These are phyloP conservation scores for Zaprionus camerounensis DNA, from an alignment of 1,140 invertebrate genomes.

Conservation along the genomic window DNA sequence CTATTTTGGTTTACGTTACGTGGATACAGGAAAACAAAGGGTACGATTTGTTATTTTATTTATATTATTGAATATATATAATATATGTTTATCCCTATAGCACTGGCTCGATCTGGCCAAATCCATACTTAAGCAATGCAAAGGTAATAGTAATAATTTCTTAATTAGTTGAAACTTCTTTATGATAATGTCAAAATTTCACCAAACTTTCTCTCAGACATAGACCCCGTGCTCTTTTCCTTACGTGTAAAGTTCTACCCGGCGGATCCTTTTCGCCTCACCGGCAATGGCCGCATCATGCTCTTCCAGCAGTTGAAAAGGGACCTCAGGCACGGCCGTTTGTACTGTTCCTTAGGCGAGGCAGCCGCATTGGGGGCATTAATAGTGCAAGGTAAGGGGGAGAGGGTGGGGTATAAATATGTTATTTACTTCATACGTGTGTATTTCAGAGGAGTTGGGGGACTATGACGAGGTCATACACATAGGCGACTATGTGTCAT, in stretches of 20 bases:
- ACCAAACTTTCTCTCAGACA: constrained; percentile 86
- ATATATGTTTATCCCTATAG: constrained; percentile 85
- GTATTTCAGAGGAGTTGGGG: constrained; percentile 92
- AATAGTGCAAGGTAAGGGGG: constrained; percentile 93
- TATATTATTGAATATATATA: background rate
- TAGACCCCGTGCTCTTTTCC: constrained; percentile 94
- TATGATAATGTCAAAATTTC: background rate
- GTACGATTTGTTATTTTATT: constrained; percentile 85
- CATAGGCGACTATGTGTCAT: constrained; percentile 94
- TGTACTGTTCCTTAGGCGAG: constrained; percentile 95
- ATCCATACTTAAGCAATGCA: constrained; percentile 96
- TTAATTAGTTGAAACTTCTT: too few relatives aligned
- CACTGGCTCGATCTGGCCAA: constrained; percentile 98
- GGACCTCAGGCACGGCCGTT: constrained; percentile 96
- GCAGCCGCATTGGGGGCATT: constrained; percentile 95
- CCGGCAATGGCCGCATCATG: constrained; percentile 81
- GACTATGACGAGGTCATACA: constrained; percentile 96
- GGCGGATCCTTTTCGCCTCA: constrained; percentile 90
- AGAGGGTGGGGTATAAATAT: background rate
- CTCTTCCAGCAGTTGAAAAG: constrained; percentile 96
- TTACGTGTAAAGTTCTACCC: constrained; percentile 98
- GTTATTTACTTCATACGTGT: background rate
- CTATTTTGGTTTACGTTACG: constrained; percentile 98
- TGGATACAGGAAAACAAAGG: constrained; percentile 95
- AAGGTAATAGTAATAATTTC: constrained; percentile 87